Percentiles rank a stretch among this genome's conserved stretches.
These are phyloP conservation scores for Neria commutata DNA, from an alignment of 2,888 invertebrate genomes.

Conservation along the genomic window DNA sequence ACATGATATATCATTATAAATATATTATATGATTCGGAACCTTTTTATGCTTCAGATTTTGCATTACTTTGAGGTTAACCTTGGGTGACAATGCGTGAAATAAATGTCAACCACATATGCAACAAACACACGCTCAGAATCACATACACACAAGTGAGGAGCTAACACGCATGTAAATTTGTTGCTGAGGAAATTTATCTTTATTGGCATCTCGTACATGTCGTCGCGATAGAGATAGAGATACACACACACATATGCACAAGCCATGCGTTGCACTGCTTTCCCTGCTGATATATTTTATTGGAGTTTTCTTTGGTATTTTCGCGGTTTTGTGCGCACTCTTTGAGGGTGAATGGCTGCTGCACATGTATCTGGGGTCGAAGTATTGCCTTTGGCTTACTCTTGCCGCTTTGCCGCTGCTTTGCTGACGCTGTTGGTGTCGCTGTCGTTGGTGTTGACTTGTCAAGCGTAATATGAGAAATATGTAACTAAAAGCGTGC, in stretches of 20 bases:
- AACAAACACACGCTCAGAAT: constrained; percentile 22
- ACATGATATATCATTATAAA: too few species aligned
- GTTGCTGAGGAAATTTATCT: neutral
- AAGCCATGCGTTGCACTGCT: neutral
- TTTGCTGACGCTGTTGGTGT: neutral
- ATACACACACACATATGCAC: neutral
- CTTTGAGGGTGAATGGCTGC: constrained; percentile 3
- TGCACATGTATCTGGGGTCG: neutral
- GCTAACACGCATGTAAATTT: neutral
- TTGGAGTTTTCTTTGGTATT: neutral
- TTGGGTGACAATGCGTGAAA: constrained; percentile 35
- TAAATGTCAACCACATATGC: constrained; percentile 51
- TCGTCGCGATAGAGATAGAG: neutral
- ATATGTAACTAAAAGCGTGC: constrained; percentile 4
- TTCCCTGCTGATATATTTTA: neutral
- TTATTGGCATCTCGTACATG: constrained; percentile 5
- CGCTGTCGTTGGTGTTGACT: neutral
- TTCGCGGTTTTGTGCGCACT: neutral
- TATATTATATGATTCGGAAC: too few species aligned
- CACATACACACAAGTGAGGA: neutral
- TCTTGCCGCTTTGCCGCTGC: neutral
- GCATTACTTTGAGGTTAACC: neutral
- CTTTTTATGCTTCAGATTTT: too few species aligned
- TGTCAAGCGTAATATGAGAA: constrained; percentile 2
- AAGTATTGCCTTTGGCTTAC: neutral